Evolutionary conservation across 2,797 vertebrate genomes (phyloP), one percentile per base, ranked within the genome.

Genomic region (Spinibarbus caldwelli): DNA sequence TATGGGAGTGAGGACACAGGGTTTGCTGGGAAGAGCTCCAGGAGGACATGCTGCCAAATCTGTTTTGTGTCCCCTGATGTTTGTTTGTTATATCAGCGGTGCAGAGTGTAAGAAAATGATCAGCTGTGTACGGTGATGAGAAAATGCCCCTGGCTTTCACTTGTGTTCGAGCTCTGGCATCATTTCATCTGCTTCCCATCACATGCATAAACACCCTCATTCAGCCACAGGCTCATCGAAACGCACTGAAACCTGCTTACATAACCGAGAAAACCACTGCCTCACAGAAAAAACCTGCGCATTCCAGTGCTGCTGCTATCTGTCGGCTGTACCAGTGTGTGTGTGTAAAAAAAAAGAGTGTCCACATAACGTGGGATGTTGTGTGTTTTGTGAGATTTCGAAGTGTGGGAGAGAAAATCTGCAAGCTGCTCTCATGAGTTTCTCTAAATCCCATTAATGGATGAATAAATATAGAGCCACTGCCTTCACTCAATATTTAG

Each of bases 201-300:
- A 75, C 67, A 72, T 73, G 78, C 64, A 82, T 9, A 70, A 87
- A 80, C 83, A 72, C 12, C 54, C 82, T 86, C 71, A 81, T 57
- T 84, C 67, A 73, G 62, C n/a, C 52, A 68, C 68, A 83, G 83
- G 47, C 89, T 91, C 89, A 88, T 91, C 72, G 59, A n/a, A n/a
- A n/a, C n/a, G 88, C 88, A 88, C 88, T 12, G 89, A 90, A 90
- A 92, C 77, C n/a, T 12, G 86, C 90, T 95, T 94, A 93, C 85
- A 88, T 93, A 93, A 93, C 83, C 10, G 87, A 34, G n/a, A 54
- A 70, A 45, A 77, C 12, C 12, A 66, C n/a, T n/a, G n/a, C n/a
- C n/a, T n/a, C n/a, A n/a, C n/a, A n/a, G n/a, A n/a, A n/a, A n/a
- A n/a, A n/a, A n/a, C n/a, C n/a, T n/a, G n/a, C n/a, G n/a, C n/a